Percentiles rank a stretch among this genome's conserved stretches.
Evolutionary conservation across 2,797 vertebrate genomes (phyloP).

Genomic region (Falco rusticolus): DNA sequence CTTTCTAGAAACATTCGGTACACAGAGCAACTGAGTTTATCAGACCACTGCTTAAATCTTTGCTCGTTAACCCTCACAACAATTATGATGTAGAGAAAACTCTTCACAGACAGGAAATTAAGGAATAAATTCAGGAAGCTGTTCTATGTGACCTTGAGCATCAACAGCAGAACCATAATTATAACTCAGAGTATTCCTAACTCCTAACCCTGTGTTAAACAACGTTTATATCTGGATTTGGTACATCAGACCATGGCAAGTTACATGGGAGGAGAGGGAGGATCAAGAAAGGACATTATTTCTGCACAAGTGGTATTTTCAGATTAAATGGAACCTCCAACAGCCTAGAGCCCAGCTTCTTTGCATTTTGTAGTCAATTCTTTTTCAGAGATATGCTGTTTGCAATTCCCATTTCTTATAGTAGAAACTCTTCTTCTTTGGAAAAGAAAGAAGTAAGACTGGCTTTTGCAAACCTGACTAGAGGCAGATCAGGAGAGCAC

Average conservation of each 20-base stretch:
- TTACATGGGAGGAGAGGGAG: constrained; percentile 23
- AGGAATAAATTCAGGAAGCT: constrained; percentile 5
- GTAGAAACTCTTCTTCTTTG: constrained; percentile 7
- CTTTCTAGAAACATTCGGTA: neutral
- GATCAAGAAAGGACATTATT: neutral
- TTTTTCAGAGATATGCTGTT: neutral
- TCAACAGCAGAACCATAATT: constrained; percentile 72
- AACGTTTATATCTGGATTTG: constrained; percentile 61
- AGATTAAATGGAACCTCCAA: constrained; percentile 6
- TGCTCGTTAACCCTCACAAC: neutral
- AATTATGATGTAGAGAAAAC: neutral
- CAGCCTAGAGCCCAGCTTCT: constrained; percentile 17
- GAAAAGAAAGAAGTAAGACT: constrained; percentile 6
- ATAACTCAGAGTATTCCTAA: constrained; percentile 63
- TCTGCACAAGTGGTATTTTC: constrained; percentile 41
- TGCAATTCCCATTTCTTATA: constrained; percentile 4
- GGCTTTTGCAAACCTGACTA: constrained; percentile 39
- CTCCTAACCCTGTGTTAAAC: constrained; percentile 67
- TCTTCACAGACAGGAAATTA: neutral
- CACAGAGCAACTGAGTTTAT: neutral
- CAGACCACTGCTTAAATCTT: neutral
- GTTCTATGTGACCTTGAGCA: constrained; percentile 1
- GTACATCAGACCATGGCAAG: constrained; percentile 31
- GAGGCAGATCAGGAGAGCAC: neutral
- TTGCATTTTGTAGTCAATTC: neutral